Evolutionary conservation across 2,888 invertebrate genomes (phyloP).

Genomic region (Tiliacea citrago): DNA sequence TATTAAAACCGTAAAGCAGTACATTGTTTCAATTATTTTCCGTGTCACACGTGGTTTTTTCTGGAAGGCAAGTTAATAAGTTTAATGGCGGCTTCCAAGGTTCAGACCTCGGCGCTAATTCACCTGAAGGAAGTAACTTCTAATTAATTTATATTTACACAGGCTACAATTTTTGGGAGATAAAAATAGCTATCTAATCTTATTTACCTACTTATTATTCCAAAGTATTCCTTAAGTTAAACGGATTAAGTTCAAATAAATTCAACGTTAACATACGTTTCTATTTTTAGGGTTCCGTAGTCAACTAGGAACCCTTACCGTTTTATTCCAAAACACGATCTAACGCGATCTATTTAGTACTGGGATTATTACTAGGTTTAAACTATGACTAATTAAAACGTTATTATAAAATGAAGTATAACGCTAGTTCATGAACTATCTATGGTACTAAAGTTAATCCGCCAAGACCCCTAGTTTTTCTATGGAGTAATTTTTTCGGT

Average conservation of each 20-base stretch:
- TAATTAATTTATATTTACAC: slow-evolving; percentile 7
- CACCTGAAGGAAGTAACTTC: slow-evolving; percentile 1
- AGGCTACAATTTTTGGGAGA: neutral
- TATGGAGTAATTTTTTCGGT: too few relatives aligned
- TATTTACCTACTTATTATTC: neutral
- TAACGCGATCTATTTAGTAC: too few relatives aligned
- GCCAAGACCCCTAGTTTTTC: too few relatives aligned
- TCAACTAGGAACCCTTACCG: too few relatives aligned
- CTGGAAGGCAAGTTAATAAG: slow-evolving; percentile 45
- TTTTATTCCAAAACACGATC: too few relatives aligned
- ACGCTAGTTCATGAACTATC: too few relatives aligned
- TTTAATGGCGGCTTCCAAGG: slow-evolving; percentile 39
- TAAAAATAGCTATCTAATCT: neutral
- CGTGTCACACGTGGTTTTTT: slow-evolving; percentile 24
- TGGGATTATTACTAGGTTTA: too few relatives aligned
- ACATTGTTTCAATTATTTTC: slow-evolving; percentile 47
- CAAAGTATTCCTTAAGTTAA: too few relatives aligned
- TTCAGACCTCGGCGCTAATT: slow-evolving; percentile 16
- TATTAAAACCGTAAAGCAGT: slow-evolving; percentile 27
- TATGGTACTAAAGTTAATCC: too few relatives aligned
- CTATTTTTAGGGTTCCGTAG: too few relatives aligned
- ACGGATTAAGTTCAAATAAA: neutral
- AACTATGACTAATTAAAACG: too few relatives aligned
- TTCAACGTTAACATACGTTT: neutral
- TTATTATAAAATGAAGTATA: too few relatives aligned